Evolutionary conservation across 1,140 invertebrate genomes (phyloP), one percentile per base, ranked within the genome.

Genomic region (Drosophila varians): DNA sequence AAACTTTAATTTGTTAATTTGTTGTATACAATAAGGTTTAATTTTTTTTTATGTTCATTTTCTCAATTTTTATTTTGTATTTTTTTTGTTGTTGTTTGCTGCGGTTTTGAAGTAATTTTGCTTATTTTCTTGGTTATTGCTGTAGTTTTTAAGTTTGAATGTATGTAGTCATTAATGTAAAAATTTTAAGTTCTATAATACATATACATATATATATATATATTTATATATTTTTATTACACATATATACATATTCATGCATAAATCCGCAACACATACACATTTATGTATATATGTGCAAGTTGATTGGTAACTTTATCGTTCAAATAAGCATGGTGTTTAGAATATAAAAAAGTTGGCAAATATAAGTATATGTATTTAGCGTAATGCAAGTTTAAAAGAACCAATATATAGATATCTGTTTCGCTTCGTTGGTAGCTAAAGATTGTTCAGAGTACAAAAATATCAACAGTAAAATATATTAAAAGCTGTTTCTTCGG

Each of bases 121-220:
- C 68, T 73, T 38, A 19, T 9, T 51, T 72, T 7, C 43, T 58
- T 26, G 40, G n/a, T 70, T 55, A 64, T 66, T 75, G 61, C 57
- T 74, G 77, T 62, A 31, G 48, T 58, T 69, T 48, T 60, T 74
- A 42, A 70, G 52, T 78, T 71, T 75, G 68, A 68, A 77, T 84
- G 80, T 87, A 84, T 87, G 80, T 86, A 84, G 75, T 86, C 72
- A 80, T 84, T 86, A 86, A 84, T 87, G 76, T 86, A 86, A 79
- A 82, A 75, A 54, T 64, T 69, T 72, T 52, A 61, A 73, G 45
- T 60, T 69, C 28, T 60, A 57, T 61, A 48, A 62, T 79, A 84
- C 58, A 52, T 75, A 66, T 55, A 76, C 64, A 69, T 61, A 42
- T 46, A 23, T 34, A 28, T 51, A 46, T 56, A 73, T 52, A 34